Base-by-base conservation (phyloP, 2,888 invertebrate species). In the Sycophila texana region DNA sequence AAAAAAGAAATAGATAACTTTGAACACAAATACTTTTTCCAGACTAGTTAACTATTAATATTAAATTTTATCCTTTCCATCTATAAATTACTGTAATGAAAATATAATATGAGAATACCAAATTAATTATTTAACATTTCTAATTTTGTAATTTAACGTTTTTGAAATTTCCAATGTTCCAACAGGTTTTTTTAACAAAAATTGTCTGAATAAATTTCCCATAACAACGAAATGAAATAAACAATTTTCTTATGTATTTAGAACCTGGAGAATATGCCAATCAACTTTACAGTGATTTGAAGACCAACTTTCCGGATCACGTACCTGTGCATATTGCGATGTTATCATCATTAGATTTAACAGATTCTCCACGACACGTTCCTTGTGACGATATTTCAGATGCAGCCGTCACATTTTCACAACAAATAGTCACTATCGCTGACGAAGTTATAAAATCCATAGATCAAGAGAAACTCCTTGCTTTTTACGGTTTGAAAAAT, bases 401-500 rank as follows among this genome's bases (percentile, higher is more conserved):
- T 39, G 88, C 87, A 16, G 85, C 87, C 18, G 83, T 90, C n/a
- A 86, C 83, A 18, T 86, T 89, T 22, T 88, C 90, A 3, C 88
- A 92, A 85, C 93, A 93, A 86, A 93, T 95, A 74, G 91, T 94
- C 53, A 91, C 92, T 18, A 91, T 95, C 39, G 92, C 95, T 85
- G 91, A 96, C 88, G 90, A 94, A 89, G 94, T 96, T 20, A 91
- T 96, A 71, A 91, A 92, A 12, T 92, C 94, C 81, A 94, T 97
- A 26, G 96, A 98, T 88, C 94, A 94, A 83, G 94, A 95, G 22
- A 94, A 94, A 83, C 90, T 99, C 82, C 91, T 98, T 47, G 95
- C 95, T 0, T 96, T 95, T 88, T 94, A 95, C 82, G 98, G 98
- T 4, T 93, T 96, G 85, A 98, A 98, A 91, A 93, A 93, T 79